Evolutionary conservation across 2,888 invertebrate genomes (phyloP).

Genomic region (Molanna angustata): DNA sequence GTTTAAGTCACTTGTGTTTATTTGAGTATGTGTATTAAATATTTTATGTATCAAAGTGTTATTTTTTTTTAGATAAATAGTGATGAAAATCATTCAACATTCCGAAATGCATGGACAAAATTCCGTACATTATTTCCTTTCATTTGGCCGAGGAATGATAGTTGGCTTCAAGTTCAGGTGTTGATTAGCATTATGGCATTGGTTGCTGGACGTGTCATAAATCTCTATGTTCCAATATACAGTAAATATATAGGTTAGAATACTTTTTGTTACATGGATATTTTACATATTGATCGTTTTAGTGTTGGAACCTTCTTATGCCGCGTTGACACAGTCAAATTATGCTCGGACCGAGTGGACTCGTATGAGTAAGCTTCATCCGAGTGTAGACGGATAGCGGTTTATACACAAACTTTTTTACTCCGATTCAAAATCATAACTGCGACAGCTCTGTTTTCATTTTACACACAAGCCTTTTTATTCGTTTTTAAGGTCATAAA

Average conservation of each 20-base stretch:
- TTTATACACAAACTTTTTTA: no score
- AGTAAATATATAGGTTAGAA: conserved; percentile 83
- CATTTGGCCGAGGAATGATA: conserved; percentile 88
- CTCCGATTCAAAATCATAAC: no score
- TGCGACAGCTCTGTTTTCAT: no score
- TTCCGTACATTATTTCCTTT: conserved; percentile 80
- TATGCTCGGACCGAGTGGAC: no score
- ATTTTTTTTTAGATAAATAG: conserved; percentile 15
- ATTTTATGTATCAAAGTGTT: not conserved
- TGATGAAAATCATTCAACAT: conserved; percentile 68
- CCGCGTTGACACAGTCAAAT: no score
- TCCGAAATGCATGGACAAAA: conserved; percentile 76
- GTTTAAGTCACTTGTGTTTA: not conserved
- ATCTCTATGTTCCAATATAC: conserved; percentile 90
- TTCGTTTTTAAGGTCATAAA: no score
- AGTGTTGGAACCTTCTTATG: no score
- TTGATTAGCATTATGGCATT: conserved; percentile 77
- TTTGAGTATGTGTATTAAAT: not conserved
- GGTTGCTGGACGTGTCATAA: conserved; percentile 77
- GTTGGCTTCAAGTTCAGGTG: conserved; percentile 75
- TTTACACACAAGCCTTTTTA: no score
- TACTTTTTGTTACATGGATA: not conserved
- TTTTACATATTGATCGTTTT: no score
- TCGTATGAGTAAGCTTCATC: no score
- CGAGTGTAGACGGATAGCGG: no score